Evolutionary conservation across 2,888 invertebrate species (phyloP).

Genomic region (Lacanobia wlatinum): DNA sequence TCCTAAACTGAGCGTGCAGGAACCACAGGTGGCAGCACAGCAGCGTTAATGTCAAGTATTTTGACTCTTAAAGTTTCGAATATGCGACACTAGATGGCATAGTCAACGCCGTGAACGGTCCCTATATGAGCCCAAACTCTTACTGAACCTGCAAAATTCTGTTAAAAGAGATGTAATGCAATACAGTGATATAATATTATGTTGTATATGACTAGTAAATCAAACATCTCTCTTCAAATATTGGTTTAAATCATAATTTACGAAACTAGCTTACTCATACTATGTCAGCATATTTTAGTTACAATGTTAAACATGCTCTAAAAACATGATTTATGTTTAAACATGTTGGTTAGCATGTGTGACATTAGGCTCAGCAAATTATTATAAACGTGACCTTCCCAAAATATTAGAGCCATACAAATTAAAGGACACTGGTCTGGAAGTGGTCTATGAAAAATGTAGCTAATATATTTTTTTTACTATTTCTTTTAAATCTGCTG

Average conservation of each 20-base stretch:
- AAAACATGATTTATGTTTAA: constrained; percentile 31
- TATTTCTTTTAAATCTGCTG: neutral
- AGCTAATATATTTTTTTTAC: neutral
- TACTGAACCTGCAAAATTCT: no score
- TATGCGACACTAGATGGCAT: no score
- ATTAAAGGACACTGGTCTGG: constrained; percentile 6
- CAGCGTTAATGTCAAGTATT: no score
- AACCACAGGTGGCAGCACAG: no score
- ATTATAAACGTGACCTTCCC: constrained; percentile 14
- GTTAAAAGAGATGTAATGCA: no score
- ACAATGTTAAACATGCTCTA: constrained; percentile 27
- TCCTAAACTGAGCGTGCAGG: no score
- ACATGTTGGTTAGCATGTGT: constrained; percentile 32
- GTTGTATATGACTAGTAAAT: neutral
- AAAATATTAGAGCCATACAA: constrained; percentile 21
- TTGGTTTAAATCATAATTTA: neutral
- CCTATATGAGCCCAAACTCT: no score
- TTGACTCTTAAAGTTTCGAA: no score
- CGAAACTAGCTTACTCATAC: constrained; percentile 2
- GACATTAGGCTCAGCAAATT: neutral
- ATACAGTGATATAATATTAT: neutral
- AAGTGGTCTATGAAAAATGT: neutral
- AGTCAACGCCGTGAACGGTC: no score
- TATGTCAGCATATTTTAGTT: neutral
- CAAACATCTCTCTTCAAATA: neutral